These are phyloP conservation scores for Papilio dardanus DNA, from an alignment of 1,140 invertebrate species.

Conservation along the genomic window DNA sequence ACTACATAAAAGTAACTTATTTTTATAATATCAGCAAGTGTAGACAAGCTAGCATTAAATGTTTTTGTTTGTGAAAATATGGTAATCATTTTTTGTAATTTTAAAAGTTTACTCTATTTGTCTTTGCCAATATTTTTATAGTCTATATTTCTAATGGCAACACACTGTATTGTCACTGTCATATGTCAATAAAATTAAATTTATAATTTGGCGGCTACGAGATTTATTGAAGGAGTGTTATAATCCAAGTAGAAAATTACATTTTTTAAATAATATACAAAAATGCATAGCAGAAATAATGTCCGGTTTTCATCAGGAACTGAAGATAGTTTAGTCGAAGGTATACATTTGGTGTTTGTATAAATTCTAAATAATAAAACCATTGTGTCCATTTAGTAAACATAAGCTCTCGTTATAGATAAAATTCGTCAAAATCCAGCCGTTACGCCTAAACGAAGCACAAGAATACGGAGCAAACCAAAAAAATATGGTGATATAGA, in stretches of 20 bases:
- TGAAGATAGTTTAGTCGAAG: slow-evolving; percentile 16
- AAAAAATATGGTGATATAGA: slow-evolving; percentile 72
- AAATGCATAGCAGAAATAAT: not conserved
- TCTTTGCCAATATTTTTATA: not conserved
- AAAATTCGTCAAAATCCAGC: slow-evolving; percentile 27
- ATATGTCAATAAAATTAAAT: not conserved
- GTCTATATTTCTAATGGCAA: not conserved
- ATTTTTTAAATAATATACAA: not conserved
- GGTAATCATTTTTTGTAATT: no score
- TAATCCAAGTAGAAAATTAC: not conserved
- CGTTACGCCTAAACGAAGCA: slow-evolving; percentile 56
- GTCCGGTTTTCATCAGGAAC: slow-evolving; percentile 11
- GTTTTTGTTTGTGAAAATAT: no score
- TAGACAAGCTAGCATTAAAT: no score
- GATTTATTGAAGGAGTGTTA: not conserved
- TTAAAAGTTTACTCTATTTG: not conserved
- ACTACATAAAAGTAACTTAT: no score
- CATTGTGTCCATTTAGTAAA: not conserved
- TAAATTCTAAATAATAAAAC: not conserved
- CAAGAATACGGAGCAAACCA: slow-evolving; percentile 62
- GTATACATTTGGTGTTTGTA: not conserved
- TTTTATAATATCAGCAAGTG: no score
- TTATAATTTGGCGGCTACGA: not conserved
- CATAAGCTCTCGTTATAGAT: not conserved
- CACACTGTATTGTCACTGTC: not conserved